Percentiles rank a stretch among this genome's conserved stretches.
Conservation (phyloP, 2,888 invertebrate species). For the Prosopocoilus inquinatus region DNA sequence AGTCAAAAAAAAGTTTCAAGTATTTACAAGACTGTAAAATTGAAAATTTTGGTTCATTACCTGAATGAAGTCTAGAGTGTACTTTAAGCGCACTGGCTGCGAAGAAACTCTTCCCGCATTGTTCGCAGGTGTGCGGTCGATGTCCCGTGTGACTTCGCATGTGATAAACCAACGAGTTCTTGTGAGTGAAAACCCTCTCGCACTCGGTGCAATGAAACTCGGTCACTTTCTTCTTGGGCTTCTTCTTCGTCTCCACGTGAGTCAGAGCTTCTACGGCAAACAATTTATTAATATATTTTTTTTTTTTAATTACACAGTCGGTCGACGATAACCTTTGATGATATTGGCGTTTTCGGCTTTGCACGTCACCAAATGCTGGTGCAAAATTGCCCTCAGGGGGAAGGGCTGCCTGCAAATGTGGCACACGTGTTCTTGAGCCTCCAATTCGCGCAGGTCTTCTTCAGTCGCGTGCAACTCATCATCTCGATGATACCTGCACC, state of each 20-base stretch:
- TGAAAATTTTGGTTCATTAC: conserved; percentile 27
- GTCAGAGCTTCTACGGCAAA: background rate
- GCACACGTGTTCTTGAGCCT: conserved; percentile 48
- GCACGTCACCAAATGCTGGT: conserved; percentile 49
- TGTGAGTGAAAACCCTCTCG: conserved; percentile 71
- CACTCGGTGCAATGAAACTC: conserved; percentile 65
- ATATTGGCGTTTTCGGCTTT: conserved; percentile 31
- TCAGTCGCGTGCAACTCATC: conserved; percentile 51
- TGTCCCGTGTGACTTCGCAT: conserved; percentile 75
- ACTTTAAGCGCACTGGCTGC: conserved; percentile 80
- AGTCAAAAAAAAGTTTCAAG: too few relatives aligned
- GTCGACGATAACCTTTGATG: conserved; percentile 7
- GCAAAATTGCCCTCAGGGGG: conserved; percentile 43
- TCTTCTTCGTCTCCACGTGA: conserved; percentile 33
- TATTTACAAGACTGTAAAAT: too few relatives aligned
- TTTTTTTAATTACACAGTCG: background rate
- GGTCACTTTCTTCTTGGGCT: conserved; percentile 45
- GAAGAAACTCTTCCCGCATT: conserved; percentile 81
- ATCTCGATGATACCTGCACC: conserved; percentile 43
- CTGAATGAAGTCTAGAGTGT: conserved; percentile 75
- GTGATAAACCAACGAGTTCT: conserved; percentile 83
- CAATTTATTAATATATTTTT: background rate
- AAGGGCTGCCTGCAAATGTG: conserved; percentile 49
- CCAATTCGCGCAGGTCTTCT: conserved; percentile 50
- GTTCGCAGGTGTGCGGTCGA: conserved; percentile 73